These are phyloP conservation scores for Squalus acanthias DNA, from an alignment of 2,797 vertebrate species.

Conservation along the genomic window DNA sequence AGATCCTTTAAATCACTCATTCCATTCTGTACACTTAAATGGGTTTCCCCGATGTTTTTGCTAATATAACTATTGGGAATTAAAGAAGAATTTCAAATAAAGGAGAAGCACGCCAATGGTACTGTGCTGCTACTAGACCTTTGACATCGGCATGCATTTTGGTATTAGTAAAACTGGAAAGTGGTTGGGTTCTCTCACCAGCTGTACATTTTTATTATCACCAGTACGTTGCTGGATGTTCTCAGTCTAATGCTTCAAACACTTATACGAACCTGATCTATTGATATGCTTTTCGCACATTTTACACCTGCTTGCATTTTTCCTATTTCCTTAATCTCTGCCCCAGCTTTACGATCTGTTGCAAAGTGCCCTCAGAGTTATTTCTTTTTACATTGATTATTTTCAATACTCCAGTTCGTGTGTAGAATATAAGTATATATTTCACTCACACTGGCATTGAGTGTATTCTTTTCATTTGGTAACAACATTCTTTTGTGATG, in stretches of 20 bases:
- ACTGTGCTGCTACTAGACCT: neutral
- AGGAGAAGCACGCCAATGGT: neutral
- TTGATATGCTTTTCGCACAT: neutral
- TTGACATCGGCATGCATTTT: conserved; percentile 24
- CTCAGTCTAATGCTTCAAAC: neutral
- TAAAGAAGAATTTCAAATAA: neutral
- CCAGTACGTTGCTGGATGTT: neutral
- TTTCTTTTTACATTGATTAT: neutral
- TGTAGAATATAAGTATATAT: neutral
- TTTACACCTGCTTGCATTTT: conserved; percentile 2
- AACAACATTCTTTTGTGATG: neutral
- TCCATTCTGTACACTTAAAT: neutral
- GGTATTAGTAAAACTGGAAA: conserved; percentile 8
- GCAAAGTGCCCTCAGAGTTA: neutral
- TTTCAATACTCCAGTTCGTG: neutral
- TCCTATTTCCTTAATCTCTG: neutral
- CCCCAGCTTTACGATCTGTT: neutral
- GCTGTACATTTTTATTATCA: conserved; percentile 29
- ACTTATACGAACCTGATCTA: neutral
- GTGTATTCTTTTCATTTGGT: neutral
- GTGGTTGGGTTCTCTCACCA: neutral
- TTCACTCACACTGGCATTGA: neutral
- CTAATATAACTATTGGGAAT: conserved; percentile 21
- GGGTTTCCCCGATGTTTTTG: neutral
- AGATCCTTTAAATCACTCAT: conserved; percentile 4